A percentile compares a stretch with the other conserved stretches of the same genome.
phyloP scores from a whole-genome alignment of 2,888 invertebrate genomes.

The Mesorhabditis spiculigera region DNA sequence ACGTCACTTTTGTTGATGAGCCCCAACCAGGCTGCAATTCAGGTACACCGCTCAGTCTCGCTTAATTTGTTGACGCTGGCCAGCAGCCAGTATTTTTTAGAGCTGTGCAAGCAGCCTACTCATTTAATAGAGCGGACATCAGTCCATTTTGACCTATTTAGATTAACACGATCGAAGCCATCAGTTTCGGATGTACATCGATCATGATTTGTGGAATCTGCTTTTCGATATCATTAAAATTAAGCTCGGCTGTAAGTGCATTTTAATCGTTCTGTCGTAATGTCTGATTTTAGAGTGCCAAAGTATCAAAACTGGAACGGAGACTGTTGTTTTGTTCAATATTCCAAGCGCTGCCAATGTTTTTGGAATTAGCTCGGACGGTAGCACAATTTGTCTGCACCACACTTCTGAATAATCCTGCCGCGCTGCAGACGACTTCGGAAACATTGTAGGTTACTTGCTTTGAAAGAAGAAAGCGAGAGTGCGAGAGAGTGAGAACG shows the following conservation, averaged over 20 bases:
- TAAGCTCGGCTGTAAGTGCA: neutral
- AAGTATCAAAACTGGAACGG: neutral
- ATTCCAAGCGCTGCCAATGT: constrained; percentile 5
- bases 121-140: neutral
- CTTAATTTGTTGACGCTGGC: neutral
- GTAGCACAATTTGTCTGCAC: neutral
- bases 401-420: neutral
- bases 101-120: too few relatives aligned
- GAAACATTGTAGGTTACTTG: neutral
- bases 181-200: neutral
- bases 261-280: neutral
- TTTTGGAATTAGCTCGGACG: constrained; percentile 3
- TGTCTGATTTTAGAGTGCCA: neutral
- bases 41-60: too few relatives aligned
- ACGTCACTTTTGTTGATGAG: too few relatives aligned
- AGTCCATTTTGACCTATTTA: neutral
- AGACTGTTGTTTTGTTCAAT: neutral
- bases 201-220: neutral
- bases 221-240: neutral
- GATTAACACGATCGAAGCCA: neutral
- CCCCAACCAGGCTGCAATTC: too few relatives aligned
- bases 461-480: too few relatives aligned
- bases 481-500: too few relatives aligned
- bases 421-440: neutral
- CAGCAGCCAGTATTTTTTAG: neutral